These are phyloP conservation scores for Ochlodes sylvanus DNA, from an alignment of 2,888 invertebrate species.

Conservation along the genomic window DNA sequence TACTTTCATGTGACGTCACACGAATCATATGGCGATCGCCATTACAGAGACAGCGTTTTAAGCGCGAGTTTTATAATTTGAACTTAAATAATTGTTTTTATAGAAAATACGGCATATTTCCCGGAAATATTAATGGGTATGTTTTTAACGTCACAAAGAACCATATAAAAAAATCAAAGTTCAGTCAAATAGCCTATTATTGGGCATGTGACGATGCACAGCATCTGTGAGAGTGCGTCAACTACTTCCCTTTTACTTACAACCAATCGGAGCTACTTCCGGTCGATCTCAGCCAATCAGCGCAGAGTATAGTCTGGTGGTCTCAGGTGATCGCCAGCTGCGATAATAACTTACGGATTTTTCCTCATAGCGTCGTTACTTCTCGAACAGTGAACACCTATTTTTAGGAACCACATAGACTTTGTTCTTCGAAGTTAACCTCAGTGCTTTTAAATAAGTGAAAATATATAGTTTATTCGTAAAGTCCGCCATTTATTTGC, in stretches of 20 bases:
- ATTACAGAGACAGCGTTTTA: no score
- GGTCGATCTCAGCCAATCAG: not conserved
- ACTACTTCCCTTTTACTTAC: constrained; percentile 7
- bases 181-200: no score
- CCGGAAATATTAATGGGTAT: no score
- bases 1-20: no score
- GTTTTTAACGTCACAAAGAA: no score
- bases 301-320: not conserved
- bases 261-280: constrained; percentile 1
- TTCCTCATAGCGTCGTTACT: not conserved
- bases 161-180: no score
- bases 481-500: not conserved
- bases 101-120: no score
- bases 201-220: constrained; percentile 28
- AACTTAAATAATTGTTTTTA: no score
- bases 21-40: no score
- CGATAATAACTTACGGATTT: not conserved
- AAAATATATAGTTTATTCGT: not conserved
- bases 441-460: not conserved
- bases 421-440: not conserved
- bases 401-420: no score
- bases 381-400: not conserved
- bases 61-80: no score
- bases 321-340: not conserved
- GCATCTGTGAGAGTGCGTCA: constrained; percentile 25